Percentiles rank a stretch among this genome's conserved stretches.
These are phyloP conservation scores for Chelon labrosus DNA, from an alignment of 2,797 vertebrate species.

Conservation along the genomic window DNA sequence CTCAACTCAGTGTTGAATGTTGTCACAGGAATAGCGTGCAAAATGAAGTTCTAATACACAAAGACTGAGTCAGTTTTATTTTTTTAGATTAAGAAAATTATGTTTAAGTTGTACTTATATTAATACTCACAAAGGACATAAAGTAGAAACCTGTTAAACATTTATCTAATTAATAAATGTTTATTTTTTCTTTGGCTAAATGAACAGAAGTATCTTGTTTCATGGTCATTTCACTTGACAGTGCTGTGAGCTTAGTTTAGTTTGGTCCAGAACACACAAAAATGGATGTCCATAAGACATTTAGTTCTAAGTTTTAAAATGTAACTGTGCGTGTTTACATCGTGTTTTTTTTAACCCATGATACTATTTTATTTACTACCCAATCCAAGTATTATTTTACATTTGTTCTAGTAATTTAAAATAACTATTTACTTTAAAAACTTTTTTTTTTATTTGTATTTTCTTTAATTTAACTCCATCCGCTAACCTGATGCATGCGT, in stretches of 20 bases:
- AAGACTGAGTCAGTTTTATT: constrained; percentile 13
- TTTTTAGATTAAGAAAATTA: constrained; percentile 37
- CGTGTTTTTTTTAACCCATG: constrained; percentile 13
- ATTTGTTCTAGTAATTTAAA: constrained; percentile 42
- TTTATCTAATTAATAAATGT: constrained; percentile 44
- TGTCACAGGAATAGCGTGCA: constrained; percentile 18
- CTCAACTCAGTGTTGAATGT: constrained; percentile 29
- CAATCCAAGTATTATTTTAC: constrained; percentile 25
- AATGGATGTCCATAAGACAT: constrained; percentile 53
- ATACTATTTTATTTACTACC: constrained; percentile 36
- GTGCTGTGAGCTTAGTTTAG: constrained; percentile 43
- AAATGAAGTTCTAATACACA: constrained; percentile 6
- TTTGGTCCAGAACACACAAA: constrained; percentile 59
- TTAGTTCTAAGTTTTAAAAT: constrained; percentile 27
- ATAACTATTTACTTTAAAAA: constrained; percentile 45
- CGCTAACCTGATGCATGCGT: constrained; percentile 69
- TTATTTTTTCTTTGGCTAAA: constrained; percentile 73
- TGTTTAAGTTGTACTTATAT: constrained; percentile 38
- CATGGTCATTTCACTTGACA: constrained; percentile 41
- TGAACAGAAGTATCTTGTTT: constrained; percentile 47
- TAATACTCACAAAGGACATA: constrained; percentile 57
- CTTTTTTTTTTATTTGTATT: constrained; percentile 4
- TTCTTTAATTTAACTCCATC: constrained; percentile 45
- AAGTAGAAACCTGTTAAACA: constrained; percentile 60
- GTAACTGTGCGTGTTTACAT: constrained; percentile 37